Evolutionary conservation across 2,113 vertebrate species (phyloP).

Genomic region (Leucosticte australis): DNA sequence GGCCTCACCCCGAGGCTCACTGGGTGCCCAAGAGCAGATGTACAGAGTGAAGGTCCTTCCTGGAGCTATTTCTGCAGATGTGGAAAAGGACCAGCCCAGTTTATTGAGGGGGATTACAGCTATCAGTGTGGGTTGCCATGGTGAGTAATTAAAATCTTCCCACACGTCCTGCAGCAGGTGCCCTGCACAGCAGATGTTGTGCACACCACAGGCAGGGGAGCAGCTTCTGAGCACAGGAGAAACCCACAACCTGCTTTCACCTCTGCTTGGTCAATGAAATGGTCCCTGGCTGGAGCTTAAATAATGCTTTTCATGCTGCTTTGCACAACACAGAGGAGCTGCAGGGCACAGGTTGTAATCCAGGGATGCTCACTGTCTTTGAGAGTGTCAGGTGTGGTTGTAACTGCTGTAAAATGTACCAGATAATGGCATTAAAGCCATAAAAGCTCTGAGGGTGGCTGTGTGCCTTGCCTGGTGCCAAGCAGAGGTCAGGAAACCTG

Average conservation of each 20-base stretch:
- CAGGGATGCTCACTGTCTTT: background rate
- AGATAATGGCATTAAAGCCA: background rate
- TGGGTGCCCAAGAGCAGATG: fast-evolving
- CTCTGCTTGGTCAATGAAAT: background rate
- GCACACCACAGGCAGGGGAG: background rate
- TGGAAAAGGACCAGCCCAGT: background rate
- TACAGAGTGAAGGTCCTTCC: background rate
- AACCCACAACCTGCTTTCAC: background rate
- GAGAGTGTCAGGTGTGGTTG: background rate
- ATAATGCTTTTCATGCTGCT: background rate
- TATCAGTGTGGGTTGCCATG: conserved; percentile 37
- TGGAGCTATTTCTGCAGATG: background rate
- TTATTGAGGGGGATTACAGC: background rate
- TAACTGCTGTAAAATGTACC: background rate
- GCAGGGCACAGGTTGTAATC: background rate
- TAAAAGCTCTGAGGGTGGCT: background rate
- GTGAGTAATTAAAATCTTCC: conserved; percentile 58
- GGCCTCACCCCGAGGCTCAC: background rate
- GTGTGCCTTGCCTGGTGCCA: background rate
- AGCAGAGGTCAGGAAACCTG: background rate
- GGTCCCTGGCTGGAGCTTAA: background rate
- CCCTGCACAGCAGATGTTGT: conserved; percentile 40
- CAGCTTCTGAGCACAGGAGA: conserved; percentile 7
- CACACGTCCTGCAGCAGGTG: background rate
- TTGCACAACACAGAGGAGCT: background rate